Evolutionary conservation across 1,140 invertebrate genomes (phyloP).

Genomic region (Vanessa tameamea): DNA sequence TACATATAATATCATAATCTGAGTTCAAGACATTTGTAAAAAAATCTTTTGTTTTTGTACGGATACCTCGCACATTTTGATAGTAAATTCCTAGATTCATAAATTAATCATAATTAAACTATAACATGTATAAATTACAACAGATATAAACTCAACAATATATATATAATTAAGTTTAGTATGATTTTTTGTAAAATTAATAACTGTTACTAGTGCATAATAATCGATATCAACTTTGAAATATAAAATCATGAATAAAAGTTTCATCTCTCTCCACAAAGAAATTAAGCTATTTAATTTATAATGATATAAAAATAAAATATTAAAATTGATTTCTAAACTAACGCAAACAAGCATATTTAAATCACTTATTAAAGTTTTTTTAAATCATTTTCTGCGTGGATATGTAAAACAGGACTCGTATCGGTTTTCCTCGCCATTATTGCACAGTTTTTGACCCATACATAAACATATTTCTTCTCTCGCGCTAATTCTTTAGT

Average conservation of each 20-base stretch:
- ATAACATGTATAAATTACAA: constrained; percentile 8
- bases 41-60: constrained; percentile 26
- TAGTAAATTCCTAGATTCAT: constrained; percentile 14
- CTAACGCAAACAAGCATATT: constrained; percentile 3
- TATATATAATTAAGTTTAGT: constrained; percentile 17
- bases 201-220: constrained; percentile 14
- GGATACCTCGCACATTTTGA: constrained; percentile 8
- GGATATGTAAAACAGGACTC: constrained; percentile 20
- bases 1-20: background rate
- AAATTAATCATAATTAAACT: constrained; percentile 15
- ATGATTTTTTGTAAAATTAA: constrained; percentile 11
- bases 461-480: background rate
- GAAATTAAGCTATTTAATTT: constrained; percentile 12
- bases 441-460: background rate
- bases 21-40: constrained; percentile 22
- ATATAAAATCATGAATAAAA: constrained; percentile 19
- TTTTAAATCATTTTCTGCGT: constrained; percentile 16
- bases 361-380: constrained; percentile 3
- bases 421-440: constrained; percentile 12
- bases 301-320: constrained; percentile 19
- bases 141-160: constrained; percentile 17
- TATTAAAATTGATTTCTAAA: constrained; percentile 3
- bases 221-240: constrained; percentile 6
- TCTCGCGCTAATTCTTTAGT: constrained; percentile 1
- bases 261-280: constrained; percentile 18